Evolutionary conservation across 1,140 invertebrate genomes (phyloP), one percentile per base, ranked within the genome.

Genomic region (Liolophura sinensis): DNA sequence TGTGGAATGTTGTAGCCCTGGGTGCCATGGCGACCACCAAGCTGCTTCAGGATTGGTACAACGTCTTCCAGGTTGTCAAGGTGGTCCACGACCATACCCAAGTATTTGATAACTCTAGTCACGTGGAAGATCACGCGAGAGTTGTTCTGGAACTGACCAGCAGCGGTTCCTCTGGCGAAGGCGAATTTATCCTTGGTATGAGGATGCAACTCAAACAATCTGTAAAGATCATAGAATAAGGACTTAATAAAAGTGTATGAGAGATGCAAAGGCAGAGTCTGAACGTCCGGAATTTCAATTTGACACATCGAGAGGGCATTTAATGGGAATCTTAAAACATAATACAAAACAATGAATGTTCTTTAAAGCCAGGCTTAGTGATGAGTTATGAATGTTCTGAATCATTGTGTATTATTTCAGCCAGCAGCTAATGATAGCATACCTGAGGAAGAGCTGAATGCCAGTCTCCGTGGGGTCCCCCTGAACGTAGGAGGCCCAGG

Each of bases 41-140:
- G 64, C n/a, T 60, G 64, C 57, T 54, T 66, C 57, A 66, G 51
- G 50, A 66, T 60, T n/a, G 64, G 64, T 22, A 60, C 64, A 20
- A 66, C 59, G 16, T 66, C 57, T 40, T 66, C 58, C 16, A 66
- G 58, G 31, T 51, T 20, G 57, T 66, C 64, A 31, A 66, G 64
- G 40, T 66, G 60, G 14, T 66, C 64, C 48, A 66, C 51, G 1
- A 66, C 64, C 64, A 60, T 40, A 40, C 31, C 31, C 18, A 66
- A 54, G 49, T 66, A 66, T 50, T 66, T 66, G 59, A 66, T 40
- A n/a, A 66, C 64, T 50, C 64, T 66, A 16, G 64, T 66, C 48
- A 66, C 64, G 64, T 66, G 64, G 64, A 66, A 66, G 27, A 66
- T 66, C 7, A 66, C 27, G 24, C 64, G 57, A 15, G 64, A 60